Percentiles rank a stretch among this genome's conserved stretches.
These are phyloP conservation scores for Clarias magur DNA, from an alignment of 2,113 vertebrate species.

Conservation along the genomic window DNA sequence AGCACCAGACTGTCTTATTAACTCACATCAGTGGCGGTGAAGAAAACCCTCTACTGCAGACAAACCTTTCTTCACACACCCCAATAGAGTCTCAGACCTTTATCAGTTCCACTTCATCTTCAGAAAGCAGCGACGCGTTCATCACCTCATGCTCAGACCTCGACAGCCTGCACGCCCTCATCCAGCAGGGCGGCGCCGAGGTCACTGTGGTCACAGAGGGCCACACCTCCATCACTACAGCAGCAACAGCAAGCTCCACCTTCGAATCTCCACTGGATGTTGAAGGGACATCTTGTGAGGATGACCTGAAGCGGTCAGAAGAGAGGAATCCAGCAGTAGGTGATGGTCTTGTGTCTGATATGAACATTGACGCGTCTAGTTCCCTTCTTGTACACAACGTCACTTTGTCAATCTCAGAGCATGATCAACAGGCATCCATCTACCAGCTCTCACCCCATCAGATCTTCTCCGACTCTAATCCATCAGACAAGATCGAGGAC, in stretches of 20 bases:
- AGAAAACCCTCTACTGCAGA: constrained; percentile 71
- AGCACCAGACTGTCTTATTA: constrained; percentile 77
- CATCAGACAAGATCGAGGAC: constrained; percentile 56
- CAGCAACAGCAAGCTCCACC: constrained; percentile 56
- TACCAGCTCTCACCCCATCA: constrained; percentile 66
- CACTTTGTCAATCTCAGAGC: constrained; percentile 65
- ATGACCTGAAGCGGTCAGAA: constrained; percentile 68
- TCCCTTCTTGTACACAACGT: constrained; percentile 71
- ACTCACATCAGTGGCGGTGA: constrained; percentile 68
- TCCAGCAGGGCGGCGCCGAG: constrained; percentile 86
- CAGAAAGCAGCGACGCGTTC: constrained; percentile 73
- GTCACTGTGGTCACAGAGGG: constrained; percentile 88
- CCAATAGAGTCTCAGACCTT: constrained; percentile 68
- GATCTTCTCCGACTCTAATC: constrained; percentile 67
- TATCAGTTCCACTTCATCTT: constrained; percentile 67
- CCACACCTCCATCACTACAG: constrained; percentile 60
- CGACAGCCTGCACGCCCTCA: constrained; percentile 87
- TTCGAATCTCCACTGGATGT: constrained; percentile 45
- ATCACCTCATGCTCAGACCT: constrained; percentile 87
- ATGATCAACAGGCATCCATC: constrained; percentile 45
- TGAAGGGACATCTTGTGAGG: constrained; percentile 63
- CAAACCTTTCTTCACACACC: constrained; percentile 64
- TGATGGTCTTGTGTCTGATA: constrained; percentile 58
- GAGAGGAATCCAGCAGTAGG: constrained; percentile 14
- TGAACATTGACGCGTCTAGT: constrained; percentile 64